Evolutionary conservation across 2,888 invertebrate genomes (phyloP).

Genomic region (Apoda limacodes): DNA sequence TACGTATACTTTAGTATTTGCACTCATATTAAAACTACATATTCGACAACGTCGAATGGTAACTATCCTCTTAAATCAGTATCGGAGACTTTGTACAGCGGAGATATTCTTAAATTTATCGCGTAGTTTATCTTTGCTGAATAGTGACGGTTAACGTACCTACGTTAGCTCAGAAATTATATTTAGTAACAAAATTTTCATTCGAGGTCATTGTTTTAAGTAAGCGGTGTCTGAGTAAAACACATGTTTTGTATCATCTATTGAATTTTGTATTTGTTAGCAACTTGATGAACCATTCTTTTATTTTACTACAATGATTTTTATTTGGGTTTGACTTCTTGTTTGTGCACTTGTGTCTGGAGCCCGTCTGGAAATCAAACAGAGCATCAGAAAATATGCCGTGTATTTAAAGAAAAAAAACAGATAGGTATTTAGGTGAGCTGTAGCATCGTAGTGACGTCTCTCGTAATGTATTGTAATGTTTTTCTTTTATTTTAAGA

Average conservation of each 20-base stretch:
- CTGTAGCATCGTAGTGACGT: no score
- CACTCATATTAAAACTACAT: no score
- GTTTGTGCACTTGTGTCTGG: background rate
- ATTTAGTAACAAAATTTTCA: conserved; percentile 6
- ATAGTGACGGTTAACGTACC: background rate
- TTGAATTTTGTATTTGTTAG: conserved; percentile 3
- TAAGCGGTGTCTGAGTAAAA: background rate
- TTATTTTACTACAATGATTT: conserved; percentile 6
- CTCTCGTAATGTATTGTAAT: no score
- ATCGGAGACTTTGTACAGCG: no score
- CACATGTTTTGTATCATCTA: conserved; percentile 4
- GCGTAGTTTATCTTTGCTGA: background rate
- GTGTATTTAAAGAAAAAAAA: no score
- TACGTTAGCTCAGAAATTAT: background rate
- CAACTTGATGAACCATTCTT: conserved; percentile 8
- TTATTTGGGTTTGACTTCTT: background rate
- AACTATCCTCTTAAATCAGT: no score
- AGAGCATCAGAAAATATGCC: background rate
- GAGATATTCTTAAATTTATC: background rate
- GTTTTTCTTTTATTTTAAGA: no score
- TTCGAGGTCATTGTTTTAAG: conserved; percentile 7
- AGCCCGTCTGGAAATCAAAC: background rate
- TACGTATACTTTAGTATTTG: no score
- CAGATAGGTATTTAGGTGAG: no score
- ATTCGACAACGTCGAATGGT: no score